These are phyloP conservation scores for Regulus satrapa DNA, from an alignment of 2,113 vertebrate genomes.

Conservation along the genomic window DNA sequence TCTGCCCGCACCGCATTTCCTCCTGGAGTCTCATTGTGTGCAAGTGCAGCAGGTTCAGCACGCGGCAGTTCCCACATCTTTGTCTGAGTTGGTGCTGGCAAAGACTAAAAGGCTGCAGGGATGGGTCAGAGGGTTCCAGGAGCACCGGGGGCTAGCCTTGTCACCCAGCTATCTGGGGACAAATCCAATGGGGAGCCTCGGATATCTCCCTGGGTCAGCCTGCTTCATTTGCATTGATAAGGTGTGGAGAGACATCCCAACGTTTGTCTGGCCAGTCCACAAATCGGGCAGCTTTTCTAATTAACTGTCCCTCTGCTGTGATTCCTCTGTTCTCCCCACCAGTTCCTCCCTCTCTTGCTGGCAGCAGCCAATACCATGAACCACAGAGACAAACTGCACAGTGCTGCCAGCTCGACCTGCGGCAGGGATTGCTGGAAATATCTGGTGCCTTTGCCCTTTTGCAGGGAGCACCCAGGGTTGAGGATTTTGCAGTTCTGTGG, in stretches of 20 bases:
- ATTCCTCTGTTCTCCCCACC: neutral
- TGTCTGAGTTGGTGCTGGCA: rapidly evolving
- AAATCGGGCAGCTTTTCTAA: neutral
- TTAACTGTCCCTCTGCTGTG: neutral
- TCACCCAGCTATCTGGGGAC: neutral
- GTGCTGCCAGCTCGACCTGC: neutral
- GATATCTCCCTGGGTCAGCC: neutral
- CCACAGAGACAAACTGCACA: neutral
- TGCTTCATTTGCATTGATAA: neutral
- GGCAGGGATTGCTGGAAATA: neutral
- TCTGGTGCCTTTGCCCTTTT: neutral
- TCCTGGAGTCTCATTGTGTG: neutral
- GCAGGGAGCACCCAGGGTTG: neutral
- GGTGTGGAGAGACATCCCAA: neutral
- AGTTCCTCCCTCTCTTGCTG: neutral
- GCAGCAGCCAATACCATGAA: neutral
- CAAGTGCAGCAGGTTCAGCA: neutral
- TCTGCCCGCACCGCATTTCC: neutral
- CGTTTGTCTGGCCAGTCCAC: neutral
- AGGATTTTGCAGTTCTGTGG: neutral
- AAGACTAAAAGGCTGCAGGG: neutral
- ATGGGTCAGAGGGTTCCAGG: neutral
- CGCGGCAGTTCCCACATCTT: neutral
- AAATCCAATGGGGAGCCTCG: neutral
- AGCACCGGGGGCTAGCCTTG: neutral